These are phyloP conservation scores for Apeltes quadracus DNA, from an alignment of 2,113 vertebrate genomes.

Conservation along the genomic window DNA sequence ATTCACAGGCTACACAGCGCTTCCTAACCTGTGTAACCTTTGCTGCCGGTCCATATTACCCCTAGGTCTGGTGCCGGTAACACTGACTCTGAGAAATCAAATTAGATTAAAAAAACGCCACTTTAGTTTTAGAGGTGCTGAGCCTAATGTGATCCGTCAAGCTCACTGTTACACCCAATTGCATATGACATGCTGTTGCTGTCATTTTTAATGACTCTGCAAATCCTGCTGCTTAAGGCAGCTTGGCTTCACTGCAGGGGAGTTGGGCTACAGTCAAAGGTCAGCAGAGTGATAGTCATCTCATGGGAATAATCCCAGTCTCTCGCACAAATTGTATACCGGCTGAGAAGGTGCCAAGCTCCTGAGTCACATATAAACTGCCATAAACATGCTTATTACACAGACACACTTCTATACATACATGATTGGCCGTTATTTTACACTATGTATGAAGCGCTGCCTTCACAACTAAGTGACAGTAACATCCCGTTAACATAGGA, in stretches of 20 bases:
- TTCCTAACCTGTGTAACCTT: too few species aligned
- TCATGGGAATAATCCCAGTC: background rate
- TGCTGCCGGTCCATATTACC: too few species aligned
- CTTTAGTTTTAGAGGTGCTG: background rate
- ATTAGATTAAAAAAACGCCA: background rate
- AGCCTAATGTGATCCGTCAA: background rate
- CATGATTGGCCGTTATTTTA: background rate
- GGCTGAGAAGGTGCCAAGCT: background rate
- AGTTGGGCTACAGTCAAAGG: background rate
- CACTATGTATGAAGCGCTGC: constrained; percentile 3
- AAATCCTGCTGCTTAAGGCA: constrained; percentile 20
- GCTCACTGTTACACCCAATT: background rate
- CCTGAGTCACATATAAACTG: background rate
- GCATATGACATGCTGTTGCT: background rate
- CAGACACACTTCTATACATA: background rate
- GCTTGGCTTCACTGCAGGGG: background rate
- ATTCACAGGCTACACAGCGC: too few species aligned
- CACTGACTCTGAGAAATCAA: background rate
- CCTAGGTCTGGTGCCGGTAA: too few species aligned
- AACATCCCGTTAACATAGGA: background rate
- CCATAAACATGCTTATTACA: background rate
- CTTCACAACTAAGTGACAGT: background rate
- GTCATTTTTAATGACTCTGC: constrained; percentile 10
- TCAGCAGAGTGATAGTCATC: constrained; percentile 9
- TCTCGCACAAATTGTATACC: background rate